Conservation (phyloP, 2,888 invertebrate genomes). For the Drosophila birchii region DNA sequence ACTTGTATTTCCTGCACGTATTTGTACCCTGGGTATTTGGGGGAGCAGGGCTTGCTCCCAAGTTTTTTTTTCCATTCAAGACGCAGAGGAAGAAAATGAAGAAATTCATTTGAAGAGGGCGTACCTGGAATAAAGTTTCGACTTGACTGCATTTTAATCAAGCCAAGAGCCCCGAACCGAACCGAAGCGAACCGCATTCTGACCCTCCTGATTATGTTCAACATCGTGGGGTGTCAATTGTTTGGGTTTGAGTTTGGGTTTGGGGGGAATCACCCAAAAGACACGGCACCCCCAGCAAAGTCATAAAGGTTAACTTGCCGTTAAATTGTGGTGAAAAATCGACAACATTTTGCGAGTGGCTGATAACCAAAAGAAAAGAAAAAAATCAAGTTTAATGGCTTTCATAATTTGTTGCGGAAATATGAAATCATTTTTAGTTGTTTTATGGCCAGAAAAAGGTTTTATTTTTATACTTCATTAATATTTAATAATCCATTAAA, state of each 20-base stretch:
- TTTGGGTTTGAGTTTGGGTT: constrained; percentile 5
- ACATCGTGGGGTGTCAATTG: constrained; percentile 14
- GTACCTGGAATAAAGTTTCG: constrained; percentile 64
- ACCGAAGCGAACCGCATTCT: constrained; percentile 42
- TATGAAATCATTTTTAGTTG: background rate
- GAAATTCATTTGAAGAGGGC: constrained; percentile 62
- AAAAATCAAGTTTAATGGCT: constrained; percentile 5
- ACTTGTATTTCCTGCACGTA: constrained; percentile 60
- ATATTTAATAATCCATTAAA: too few relatives aligned
- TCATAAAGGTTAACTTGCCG: constrained; percentile 51
- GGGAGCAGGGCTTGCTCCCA: constrained; percentile 8
- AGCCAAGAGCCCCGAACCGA: constrained; percentile 55
- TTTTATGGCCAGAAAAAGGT: background rate
- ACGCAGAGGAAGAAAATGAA: constrained; percentile 18
- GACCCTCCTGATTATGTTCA: constrained; percentile 47
- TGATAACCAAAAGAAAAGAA: constrained; percentile 11
- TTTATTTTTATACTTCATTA: too few relatives aligned
- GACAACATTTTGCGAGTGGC: constrained; percentile 25
- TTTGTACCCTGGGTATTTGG: constrained; percentile 43
- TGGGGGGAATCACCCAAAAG: constrained; percentile 17
- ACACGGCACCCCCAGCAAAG: constrained; percentile 15
- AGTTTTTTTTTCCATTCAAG: constrained; percentile 26
- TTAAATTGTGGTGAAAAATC: constrained; percentile 59
- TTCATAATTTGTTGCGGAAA: constrained; percentile 34
- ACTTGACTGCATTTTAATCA: constrained; percentile 81